Base-by-base conservation (phyloP, 2,888 invertebrate genomes). In the Autographa pulchrina region DNA sequence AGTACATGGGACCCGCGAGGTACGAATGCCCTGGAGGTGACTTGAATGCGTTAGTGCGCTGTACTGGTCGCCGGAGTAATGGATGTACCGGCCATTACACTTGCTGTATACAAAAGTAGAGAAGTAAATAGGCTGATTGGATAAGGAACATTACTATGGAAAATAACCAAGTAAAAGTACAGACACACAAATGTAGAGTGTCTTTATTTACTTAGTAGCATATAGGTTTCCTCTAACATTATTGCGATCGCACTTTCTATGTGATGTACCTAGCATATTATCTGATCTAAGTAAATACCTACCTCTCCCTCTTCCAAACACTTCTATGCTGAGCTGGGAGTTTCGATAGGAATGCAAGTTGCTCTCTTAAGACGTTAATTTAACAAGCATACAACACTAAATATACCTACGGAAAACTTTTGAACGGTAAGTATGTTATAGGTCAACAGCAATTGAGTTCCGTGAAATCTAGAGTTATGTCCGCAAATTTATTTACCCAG, bases 1-100 rank as follows among this genome's bases (percentile, higher is more conserved):
- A 75, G 80, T 85, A 88, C 85, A 87, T 86, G 86, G 85, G 77
- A 82, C 83, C 82, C 85, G 70, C 68, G 81, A 87, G 77, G 80
- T 85, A 85, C 79, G 82, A 83, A 78, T 78, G 70, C 77, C 48
- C 72, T 87, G 72, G 88, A 89, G 86, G 80, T 77, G 86, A 69
- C 80, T 70, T 62, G 82, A 78, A 82, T 82, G 64, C 62, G 35
- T 69, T 72, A 75, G 41, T 62, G 25, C 41, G 38, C 71, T 74
- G 73, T 65, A 62, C 61, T 66, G 54, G 20, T 65, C 63, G 20
- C 56, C 52, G 20, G 25, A 2, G 59, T 59, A 31, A 31, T 59
- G 14, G 8, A 14, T 56, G 5, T 52, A 20, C 20, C 54, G 5
- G 13, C 13, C 54, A 20, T 25, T 20, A 14, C 13, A 56, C 25